phyloP scores from a whole-genome alignment of 2,797 vertebrate genomes.

The Eulemur albifrons region DNA sequence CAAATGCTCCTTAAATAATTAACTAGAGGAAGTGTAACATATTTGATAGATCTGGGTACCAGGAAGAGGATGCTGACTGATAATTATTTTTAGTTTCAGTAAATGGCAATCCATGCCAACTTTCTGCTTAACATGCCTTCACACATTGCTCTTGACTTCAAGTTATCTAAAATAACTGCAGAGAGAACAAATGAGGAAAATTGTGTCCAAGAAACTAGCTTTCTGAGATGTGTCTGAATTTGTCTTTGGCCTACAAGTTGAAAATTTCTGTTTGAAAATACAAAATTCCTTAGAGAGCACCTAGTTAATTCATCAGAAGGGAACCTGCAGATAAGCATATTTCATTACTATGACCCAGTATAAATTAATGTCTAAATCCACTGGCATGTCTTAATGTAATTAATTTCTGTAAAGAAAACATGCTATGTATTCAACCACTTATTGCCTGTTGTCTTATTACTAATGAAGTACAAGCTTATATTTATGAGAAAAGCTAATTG shows the following conservation, averaged over 20 bases:
- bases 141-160: neutral
- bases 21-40: neutral
- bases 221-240: neutral
- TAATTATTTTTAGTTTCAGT: neutral
- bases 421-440: neutral
- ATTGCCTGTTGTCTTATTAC: neutral
- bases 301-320: neutral
- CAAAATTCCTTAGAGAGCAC: neutral
- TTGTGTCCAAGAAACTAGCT: neutral
- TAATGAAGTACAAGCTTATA: neutral
- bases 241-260: neutral
- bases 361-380: neutral
- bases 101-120: neutral
- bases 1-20: neutral
- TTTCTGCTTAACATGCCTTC: neutral
- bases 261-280: neutral
- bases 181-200: neutral
- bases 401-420: constrained; percentile 27
- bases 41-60: neutral
- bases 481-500: neutral
- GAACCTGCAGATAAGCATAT: neutral
- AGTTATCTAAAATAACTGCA: neutral
- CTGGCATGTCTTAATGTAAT: neutral
- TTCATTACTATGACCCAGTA: neutral
- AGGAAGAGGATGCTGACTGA: neutral